phyloP scores from a whole-genome alignment of 2,888 invertebrate species.

The Pantelozetes paolii region DNA sequence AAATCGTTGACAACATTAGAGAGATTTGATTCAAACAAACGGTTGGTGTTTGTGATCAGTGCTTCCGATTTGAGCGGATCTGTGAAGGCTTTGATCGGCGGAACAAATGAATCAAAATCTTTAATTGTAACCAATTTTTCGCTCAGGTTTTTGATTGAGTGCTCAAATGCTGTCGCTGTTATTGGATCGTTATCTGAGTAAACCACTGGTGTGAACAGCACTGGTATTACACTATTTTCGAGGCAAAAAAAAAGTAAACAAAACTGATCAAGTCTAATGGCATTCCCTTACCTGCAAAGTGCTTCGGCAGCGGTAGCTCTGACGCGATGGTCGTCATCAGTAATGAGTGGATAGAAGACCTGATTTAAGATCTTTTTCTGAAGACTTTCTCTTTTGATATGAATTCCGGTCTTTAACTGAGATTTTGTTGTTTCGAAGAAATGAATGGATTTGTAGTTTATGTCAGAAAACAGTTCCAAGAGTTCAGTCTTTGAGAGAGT shows the following conservation, averaged over 20 bases:
- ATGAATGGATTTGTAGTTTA: constrained; percentile 61
- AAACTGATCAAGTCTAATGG: not conserved
- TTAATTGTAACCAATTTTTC: not conserved
- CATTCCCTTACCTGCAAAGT: not conserved
- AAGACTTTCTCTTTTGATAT: constrained; percentile 52
- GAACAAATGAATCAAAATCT: constrained; percentile 35
- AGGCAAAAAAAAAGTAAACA: not conserved
- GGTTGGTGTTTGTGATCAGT: not conserved
- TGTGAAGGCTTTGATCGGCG: constrained; percentile 6
- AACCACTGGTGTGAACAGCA: constrained; percentile 14
- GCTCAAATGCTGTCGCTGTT: not conserved
- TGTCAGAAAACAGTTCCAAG: constrained; percentile 60
- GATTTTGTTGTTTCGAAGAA: constrained; percentile 54
- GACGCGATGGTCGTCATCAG: constrained; percentile 43
- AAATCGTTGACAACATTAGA: not conserved
- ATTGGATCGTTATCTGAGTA: constrained; percentile 34
- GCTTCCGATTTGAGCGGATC: constrained; percentile 6
- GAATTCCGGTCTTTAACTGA: constrained; percentile 31
- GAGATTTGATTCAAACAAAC: constrained; percentile 11
- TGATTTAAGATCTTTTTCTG: constrained; percentile 61
- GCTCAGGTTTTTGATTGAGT: constrained; percentile 4
- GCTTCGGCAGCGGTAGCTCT: constrained; percentile 34
- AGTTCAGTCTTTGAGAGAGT: constrained; percentile 59
- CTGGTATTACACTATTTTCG: constrained; percentile 13
- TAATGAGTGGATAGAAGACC: constrained; percentile 60